phyloP scores from a whole-genome alignment of 2,888 invertebrate species.

The Diloba caeruleocephala region DNA sequence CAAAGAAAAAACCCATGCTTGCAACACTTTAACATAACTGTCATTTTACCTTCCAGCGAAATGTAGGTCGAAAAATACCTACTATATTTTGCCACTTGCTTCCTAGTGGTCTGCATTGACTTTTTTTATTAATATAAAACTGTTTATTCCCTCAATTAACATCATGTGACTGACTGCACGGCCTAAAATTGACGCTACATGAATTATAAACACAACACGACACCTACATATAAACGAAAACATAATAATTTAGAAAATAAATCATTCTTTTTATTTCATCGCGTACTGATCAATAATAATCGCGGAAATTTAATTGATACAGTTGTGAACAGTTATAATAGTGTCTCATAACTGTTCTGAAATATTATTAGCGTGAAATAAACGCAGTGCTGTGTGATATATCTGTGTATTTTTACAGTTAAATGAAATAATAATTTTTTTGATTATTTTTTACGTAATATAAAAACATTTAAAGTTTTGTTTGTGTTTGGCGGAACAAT shows the following conservation, averaged over 20 bases:
- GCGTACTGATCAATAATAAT: slow-evolving; percentile 46
- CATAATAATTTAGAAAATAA: slow-evolving; percentile 17
- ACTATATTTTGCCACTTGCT: slow-evolving; percentile 53
- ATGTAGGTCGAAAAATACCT: slow-evolving; percentile 56
- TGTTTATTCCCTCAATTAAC: slow-evolving; percentile 63
- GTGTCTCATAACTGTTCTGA: slow-evolving; percentile 47
- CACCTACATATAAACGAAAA: slow-evolving; percentile 14
- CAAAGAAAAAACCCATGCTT: not conserved
- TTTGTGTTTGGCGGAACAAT: slow-evolving; percentile 28
- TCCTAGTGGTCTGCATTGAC: slow-evolving; percentile 39
- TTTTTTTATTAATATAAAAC: slow-evolving; percentile 61
- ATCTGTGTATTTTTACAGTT: slow-evolving; percentile 25
- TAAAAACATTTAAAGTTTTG: slow-evolving; percentile 10
- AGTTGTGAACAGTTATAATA: slow-evolving; percentile 40
- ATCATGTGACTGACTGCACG: slow-evolving; percentile 68
- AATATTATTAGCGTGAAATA: slow-evolving; percentile 26
- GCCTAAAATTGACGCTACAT: slow-evolving; percentile 51
- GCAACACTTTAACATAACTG: slow-evolving; percentile 30
- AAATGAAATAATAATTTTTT: slow-evolving; percentile 7
- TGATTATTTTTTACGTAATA: slow-evolving; percentile 54
- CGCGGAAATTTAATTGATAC: slow-evolving; percentile 20
- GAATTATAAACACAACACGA: slow-evolving; percentile 41
- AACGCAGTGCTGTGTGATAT: slow-evolving; percentile 35
- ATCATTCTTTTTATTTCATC: slow-evolving; percentile 28
- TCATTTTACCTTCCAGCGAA: slow-evolving; percentile 51